phyloP scores from a whole-genome alignment of 2,113 vertebrate genomes.

The Arvicanthis niloticus region DNA sequence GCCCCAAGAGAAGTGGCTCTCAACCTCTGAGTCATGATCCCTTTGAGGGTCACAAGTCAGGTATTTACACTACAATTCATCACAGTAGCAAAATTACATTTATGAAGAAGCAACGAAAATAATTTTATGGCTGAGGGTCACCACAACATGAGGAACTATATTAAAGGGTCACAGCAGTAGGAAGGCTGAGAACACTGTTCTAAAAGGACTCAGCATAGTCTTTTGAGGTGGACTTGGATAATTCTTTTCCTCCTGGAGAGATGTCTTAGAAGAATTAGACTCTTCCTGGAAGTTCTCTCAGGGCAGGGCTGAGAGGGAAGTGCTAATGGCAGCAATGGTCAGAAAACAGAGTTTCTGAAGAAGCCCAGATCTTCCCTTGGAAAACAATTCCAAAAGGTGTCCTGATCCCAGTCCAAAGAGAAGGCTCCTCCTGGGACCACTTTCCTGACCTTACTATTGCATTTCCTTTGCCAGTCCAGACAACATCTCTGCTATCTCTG shows the following conservation, averaged over 20 bases:
- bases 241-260: constrained; percentile 21
- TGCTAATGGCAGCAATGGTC: constrained; percentile 8
- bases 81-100: not conserved
- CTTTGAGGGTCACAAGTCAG: not conserved
- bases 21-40: not conserved
- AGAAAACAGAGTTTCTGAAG: constrained; percentile 34
- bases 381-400: constrained; percentile 39
- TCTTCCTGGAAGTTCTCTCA: constrained; percentile 25
- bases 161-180: not conserved
- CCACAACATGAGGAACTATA: not conserved
- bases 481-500: constrained; percentile 23
- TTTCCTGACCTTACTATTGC: not conserved
- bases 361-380: constrained; percentile 35
- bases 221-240: constrained; percentile 43
- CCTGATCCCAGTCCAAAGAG: not conserved
- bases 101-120: not conserved
- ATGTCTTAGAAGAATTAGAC: constrained; percentile 34
- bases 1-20: not conserved
- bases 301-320: constrained; percentile 40
- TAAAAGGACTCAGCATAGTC: not conserved
- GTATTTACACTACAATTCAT: not conserved
- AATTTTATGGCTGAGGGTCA: not conserved
- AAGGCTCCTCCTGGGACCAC: not conserved
- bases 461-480: constrained; percentile 47
- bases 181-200: not conserved